Evolutionary conservation across 2,797 vertebrate species (phyloP).

Genomic region (Tenualosa thibaudeaui): DNA sequence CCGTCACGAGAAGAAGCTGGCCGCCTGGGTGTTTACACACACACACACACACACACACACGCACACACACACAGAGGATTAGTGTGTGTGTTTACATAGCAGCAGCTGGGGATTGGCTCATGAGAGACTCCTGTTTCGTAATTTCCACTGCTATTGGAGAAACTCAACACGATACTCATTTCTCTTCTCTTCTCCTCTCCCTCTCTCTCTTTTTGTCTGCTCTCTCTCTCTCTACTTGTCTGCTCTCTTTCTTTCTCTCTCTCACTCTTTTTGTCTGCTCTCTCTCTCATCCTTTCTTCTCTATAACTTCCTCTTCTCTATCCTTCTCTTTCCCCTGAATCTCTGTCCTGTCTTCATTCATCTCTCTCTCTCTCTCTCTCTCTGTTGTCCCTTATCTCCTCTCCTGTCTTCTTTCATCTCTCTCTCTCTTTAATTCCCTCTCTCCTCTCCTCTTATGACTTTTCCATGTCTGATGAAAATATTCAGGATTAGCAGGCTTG

Average conservation of each 20-base stretch:
- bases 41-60: conserved; percentile 2
- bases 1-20: conserved; percentile 34
- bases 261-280: neutral
- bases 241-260: too few species aligned
- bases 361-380: neutral
- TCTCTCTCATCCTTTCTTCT: neutral
- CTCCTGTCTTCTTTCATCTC: neutral
- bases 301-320: too few species aligned
- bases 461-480: neutral
- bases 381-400: neutral
- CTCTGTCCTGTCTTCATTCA: neutral
- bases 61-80: conserved; percentile 13
- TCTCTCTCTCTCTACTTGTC: neutral
- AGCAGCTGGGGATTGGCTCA: conserved; percentile 38
- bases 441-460: neutral
- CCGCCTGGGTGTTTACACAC: conserved; percentile 21
- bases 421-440: neutral
- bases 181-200: neutral
- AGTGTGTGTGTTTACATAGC: conserved; percentile 24
- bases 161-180: conserved; percentile 9
- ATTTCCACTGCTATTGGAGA: conserved; percentile 23
- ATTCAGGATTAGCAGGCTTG: neutral
- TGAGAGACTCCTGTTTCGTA: conserved; percentile 38
- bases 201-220: neutral
- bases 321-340: neutral